These are phyloP conservation scores for Dasypogon diadema DNA, from an alignment of 2,888 invertebrate species.

Conservation along the genomic window DNA sequence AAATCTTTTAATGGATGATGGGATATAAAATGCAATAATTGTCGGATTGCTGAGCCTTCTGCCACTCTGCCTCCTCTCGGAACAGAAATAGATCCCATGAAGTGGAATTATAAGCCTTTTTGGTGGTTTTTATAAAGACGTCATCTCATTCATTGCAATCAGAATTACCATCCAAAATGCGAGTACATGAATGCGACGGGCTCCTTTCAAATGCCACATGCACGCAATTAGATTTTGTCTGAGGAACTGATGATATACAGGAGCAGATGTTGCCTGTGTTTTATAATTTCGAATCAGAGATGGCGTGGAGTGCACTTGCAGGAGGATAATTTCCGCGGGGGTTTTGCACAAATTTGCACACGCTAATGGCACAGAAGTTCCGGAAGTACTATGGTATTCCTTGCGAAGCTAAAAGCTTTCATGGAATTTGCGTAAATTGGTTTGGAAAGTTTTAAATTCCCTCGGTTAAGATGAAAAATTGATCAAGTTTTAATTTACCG, in stretches of 20 bases:
- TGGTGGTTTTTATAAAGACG: background rate
- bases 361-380: background rate
- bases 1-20: conserved; percentile 47
- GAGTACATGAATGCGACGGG: background rate
- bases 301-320: background rate
- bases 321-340: background rate
- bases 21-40: conserved; percentile 47
- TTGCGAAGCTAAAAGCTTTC: conserved; percentile 12
- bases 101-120: conserved; percentile 7
- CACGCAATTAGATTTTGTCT: conserved; percentile 32
- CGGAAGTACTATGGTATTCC: background rate
- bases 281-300: conserved; percentile 28
- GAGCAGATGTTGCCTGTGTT: conserved; percentile 28
- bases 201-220: conserved; percentile 26
- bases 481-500: conserved; percentile 36
- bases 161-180: background rate
- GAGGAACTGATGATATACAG: conserved; percentile 8
- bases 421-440: conserved; percentile 30
- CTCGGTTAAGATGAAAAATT: conserved; percentile 10
- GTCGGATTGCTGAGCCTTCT: conserved; percentile 34
- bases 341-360: conserved; percentile 4
- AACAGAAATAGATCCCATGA: conserved; percentile 28
- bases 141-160: conserved; percentile 23
- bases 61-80: conserved; percentile 2
- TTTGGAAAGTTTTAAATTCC: conserved; percentile 30